Evolutionary conservation across 2,113 vertebrate species (phyloP).

Genomic region (Bufo gargarizans): DNA sequence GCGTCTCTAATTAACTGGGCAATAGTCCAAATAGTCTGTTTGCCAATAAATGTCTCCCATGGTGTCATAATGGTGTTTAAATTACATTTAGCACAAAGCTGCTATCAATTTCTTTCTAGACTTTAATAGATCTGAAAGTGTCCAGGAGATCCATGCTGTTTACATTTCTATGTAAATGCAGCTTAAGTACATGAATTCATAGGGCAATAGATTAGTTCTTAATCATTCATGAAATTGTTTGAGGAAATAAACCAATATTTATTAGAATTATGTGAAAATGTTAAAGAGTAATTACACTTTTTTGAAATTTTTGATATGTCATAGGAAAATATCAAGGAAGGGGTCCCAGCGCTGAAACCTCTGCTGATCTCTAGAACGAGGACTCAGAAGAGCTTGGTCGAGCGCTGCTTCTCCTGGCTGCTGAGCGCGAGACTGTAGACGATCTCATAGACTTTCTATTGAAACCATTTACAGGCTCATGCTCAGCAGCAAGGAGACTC

Average conservation of each 20-base stretch:
- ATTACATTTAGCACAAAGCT: conserved; percentile 48
- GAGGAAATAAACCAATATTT: background rate
- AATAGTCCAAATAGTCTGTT: conserved; percentile 43
- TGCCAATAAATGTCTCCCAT: conserved; percentile 47
- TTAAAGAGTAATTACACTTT: too few species aligned
- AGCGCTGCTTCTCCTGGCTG: too few species aligned
- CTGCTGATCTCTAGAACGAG: too few species aligned
- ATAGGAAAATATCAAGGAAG: too few species aligned
- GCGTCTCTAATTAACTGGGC: conserved; percentile 27
- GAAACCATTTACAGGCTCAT: too few species aligned
- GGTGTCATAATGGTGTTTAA: conserved; percentile 48
- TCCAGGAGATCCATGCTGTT: conserved; percentile 1
- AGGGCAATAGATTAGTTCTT: background rate
- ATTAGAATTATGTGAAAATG: background rate
- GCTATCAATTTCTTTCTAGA: conserved; percentile 40
- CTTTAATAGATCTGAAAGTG: conserved; percentile 24
- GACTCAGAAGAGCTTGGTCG: too few species aligned
- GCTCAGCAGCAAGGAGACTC: too few species aligned
- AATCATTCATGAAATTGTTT: background rate
- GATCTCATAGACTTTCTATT: too few species aligned
- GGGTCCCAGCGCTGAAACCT: too few species aligned
- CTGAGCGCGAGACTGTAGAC: too few species aligned
- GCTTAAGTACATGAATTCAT: background rate
- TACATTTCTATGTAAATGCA: conserved; percentile 16
- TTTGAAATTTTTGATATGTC: too few species aligned